Conservation (phyloP, 2,113 vertebrate genomes). For the Holacanthus passer region DNA sequence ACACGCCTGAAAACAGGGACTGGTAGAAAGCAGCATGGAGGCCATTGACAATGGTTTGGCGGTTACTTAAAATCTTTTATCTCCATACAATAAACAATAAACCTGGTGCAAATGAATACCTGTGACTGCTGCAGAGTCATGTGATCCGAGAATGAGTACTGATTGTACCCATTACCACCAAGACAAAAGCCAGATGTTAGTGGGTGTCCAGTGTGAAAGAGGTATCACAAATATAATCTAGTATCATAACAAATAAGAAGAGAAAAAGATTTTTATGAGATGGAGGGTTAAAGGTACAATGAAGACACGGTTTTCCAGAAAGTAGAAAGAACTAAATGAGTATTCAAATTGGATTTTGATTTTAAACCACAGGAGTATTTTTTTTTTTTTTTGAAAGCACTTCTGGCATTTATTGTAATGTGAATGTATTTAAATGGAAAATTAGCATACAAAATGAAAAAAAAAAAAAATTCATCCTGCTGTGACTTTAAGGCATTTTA, state of each 20-base stretch:
- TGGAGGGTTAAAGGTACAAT: slow-evolving; percentile 11
- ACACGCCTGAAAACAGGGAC: no score
- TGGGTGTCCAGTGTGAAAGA: no score
- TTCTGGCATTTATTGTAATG: slow-evolving; percentile 20
- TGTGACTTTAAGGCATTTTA: slow-evolving; percentile 16
- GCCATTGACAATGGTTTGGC: no score
- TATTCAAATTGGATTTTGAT: slow-evolving; percentile 39
- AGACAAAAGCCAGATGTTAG: no score
- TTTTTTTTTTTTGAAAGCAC: slow-evolving; percentile 8
- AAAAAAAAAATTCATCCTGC: neutral
- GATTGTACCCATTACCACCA: no score
- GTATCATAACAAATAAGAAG: neutral
- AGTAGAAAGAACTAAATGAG: slow-evolving; percentile 16
- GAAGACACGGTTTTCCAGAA: neutral
- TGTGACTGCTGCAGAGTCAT: no score
- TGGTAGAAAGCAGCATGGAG: no score
- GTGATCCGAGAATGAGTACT: no score
- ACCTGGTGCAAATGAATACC: no score
- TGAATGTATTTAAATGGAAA: slow-evolving; percentile 19
- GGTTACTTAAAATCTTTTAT: no score
- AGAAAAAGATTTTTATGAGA: neutral
- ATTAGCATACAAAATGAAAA: slow-evolving; percentile 29
- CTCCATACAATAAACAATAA: no score
- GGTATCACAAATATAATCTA: neutral
- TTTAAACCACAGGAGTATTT: slow-evolving; percentile 19